Conservation (phyloP, 2,797 vertebrate genomes). For the Lateolabrax maculatus region DNA sequence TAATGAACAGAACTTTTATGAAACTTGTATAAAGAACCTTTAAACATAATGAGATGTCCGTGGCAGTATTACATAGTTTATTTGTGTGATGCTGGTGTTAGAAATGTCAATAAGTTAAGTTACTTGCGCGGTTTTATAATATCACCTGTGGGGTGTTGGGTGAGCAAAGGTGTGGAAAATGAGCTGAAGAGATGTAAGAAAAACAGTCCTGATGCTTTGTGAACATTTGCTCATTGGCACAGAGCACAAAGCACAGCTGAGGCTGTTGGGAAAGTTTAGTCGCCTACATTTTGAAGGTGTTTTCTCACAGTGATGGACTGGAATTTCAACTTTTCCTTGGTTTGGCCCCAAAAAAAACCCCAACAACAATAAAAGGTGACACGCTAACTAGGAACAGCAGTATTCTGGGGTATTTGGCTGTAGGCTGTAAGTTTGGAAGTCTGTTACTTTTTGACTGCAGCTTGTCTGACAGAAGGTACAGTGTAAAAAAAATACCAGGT, state of each 20-base stretch:
- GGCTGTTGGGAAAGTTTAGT: background rate
- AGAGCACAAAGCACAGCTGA: background rate
- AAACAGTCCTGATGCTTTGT: too few species aligned
- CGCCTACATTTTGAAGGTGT: background rate
- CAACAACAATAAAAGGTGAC: background rate
- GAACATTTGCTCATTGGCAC: background rate
- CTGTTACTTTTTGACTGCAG: background rate
- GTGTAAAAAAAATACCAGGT: conserved; percentile 22
- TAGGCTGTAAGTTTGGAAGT: background rate
- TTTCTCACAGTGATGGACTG: background rate
- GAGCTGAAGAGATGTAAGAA: too few species aligned
- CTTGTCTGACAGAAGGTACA: conserved; percentile 27
- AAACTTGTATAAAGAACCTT: too few species aligned
- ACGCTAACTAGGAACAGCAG: background rate
- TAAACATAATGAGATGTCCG: too few species aligned
- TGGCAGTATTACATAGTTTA: background rate
- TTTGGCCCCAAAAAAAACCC: background rate
- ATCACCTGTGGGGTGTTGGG: background rate
- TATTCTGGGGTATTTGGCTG: background rate
- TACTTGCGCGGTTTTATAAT: background rate
- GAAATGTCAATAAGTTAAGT: too few species aligned
- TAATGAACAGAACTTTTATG: too few species aligned
- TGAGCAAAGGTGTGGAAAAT: too few species aligned
- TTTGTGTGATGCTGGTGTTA: too few species aligned
- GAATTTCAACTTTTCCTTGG: background rate